Conservation (phyloP, 2,888 invertebrate genomes). For the Hirtodrosophila cameraria region DNA sequence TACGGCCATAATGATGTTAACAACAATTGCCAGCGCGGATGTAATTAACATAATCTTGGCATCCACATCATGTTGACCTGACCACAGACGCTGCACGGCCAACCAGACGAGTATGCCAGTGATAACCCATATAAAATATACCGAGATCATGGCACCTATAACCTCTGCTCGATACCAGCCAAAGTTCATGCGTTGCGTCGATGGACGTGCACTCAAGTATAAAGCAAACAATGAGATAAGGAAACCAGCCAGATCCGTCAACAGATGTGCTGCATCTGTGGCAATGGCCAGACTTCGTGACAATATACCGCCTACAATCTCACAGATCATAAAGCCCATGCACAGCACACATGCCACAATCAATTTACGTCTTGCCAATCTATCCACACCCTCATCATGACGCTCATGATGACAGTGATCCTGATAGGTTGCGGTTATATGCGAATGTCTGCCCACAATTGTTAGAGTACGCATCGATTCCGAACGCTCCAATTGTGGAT, state of each 20-base stretch:
- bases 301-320: constrained; percentile 54
- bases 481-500: constrained; percentile 1
- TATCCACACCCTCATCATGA: constrained; percentile 31
- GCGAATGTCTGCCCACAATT: constrained; percentile 45
- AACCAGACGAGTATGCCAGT: constrained; percentile 97
- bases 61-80: constrained; percentile 92
- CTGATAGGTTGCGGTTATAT: constrained; percentile 32
- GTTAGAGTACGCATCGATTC: constrained; percentile 56
- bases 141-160: constrained; percentile 97
- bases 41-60: constrained; percentile 95
- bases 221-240: constrained; percentile 63
- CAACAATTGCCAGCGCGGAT: constrained; percentile 94
- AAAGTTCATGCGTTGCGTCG: constrained; percentile 89
- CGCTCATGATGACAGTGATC: constrained; percentile 55
- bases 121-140: constrained; percentile 98
- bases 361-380: constrained; percentile 44
- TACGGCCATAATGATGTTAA: constrained; percentile 89
- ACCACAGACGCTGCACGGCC: constrained; percentile 92
- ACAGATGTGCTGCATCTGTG: constrained; percentile 66
- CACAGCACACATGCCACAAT: constrained; percentile 59
- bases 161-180: constrained; percentile 98
- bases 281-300: constrained; percentile 68
- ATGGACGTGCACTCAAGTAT: constrained; percentile 44
- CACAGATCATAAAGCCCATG: constrained; percentile 49
- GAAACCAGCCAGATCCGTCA: constrained; percentile 62